Conservation (phyloP, 2,797 vertebrate genomes). For the Phrynocephalus forsythii region DNA sequence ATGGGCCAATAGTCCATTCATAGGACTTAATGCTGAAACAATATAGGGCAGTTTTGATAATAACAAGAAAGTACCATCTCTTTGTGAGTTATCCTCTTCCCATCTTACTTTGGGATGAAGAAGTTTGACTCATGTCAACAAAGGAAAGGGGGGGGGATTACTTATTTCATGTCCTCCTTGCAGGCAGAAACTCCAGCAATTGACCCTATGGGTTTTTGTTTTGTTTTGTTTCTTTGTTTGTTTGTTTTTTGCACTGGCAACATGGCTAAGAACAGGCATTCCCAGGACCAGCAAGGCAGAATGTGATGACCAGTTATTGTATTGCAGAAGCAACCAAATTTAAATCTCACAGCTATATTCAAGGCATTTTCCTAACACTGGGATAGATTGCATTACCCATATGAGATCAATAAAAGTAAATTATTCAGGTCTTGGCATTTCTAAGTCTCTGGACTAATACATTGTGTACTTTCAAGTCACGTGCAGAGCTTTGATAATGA, state of each 20-base stretch:
- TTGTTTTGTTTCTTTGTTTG: too few species aligned
- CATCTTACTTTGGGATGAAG: too few species aligned
- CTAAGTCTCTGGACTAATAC: background rate
- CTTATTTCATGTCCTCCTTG: too few species aligned
- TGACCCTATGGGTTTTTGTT: too few species aligned
- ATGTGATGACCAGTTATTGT: background rate
- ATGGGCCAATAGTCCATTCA: background rate
- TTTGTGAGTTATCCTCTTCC: too few species aligned
- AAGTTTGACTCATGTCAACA: too few species aligned
- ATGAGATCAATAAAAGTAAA: conserved; percentile 24
- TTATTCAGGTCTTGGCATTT: conserved; percentile 17
- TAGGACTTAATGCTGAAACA: too few species aligned
- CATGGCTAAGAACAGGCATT: background rate
- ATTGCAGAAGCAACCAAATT: background rate
- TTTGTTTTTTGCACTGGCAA: too few species aligned
- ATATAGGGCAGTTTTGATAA: too few species aligned
- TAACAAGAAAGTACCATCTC: too few species aligned
- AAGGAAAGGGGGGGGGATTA: too few species aligned
- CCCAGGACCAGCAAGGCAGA: background rate
- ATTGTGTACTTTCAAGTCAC: background rate
- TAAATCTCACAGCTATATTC: background rate
- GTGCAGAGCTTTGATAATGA: conserved; percentile 14
- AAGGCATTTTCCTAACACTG: background rate
- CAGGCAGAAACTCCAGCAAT: too few species aligned
- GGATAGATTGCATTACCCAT: background rate